Evolutionary conservation across 2,888 invertebrate species (phyloP).

Genomic region (Drosophila niveifrons): DNA sequence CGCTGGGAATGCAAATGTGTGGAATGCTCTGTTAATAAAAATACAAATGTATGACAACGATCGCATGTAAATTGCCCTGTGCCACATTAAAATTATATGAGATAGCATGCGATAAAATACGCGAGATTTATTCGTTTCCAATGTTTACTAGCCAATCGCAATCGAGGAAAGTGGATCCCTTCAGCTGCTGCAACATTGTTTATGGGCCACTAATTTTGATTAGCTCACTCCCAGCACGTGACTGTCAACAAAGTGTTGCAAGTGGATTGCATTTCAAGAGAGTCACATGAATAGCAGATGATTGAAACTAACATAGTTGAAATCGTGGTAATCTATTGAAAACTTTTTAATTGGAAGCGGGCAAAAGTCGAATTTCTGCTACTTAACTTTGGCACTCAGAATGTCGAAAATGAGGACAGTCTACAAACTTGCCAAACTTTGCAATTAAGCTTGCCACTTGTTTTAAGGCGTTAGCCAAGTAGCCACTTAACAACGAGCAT

Average conservation of each 20-base stretch:
- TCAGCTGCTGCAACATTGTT: slow-evolving; percentile 13
- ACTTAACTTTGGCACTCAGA: slow-evolving; percentile 29
- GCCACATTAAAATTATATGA: slow-evolving; percentile 16
- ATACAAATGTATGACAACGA: slow-evolving; percentile 13
- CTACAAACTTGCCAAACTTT: slow-evolving; percentile 29
- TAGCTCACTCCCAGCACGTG: not conserved
- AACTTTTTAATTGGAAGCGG: slow-evolving; percentile 49
- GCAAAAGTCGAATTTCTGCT: slow-evolving; percentile 1
- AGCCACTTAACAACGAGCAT: slow-evolving; percentile 26
- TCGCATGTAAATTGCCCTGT: slow-evolving; percentile 4
- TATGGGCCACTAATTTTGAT: slow-evolving; percentile 11
- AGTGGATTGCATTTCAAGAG: not conserved
- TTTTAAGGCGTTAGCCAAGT: slow-evolving; percentile 24
- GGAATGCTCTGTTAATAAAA: slow-evolving; percentile 25
- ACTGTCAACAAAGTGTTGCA: slow-evolving; percentile 9
- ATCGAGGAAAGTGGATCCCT: not conserved
- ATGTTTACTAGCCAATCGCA: slow-evolving; percentile 3
- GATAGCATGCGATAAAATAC: slow-evolving; percentile 17
- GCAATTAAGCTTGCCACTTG: slow-evolving; percentile 26
- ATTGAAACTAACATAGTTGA: slow-evolving; percentile 63
- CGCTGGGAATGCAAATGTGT: slow-evolving; percentile 16
- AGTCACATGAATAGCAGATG: slow-evolving; percentile 28
- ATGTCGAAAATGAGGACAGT: slow-evolving; percentile 9
- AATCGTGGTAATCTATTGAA: slow-evolving; percentile 43
- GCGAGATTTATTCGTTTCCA: slow-evolving; percentile 14